A percentile compares a stretch with the other conserved stretches of the same genome.
These are phyloP conservation scores for Alectoris magna DNA, from an alignment of 2,797 vertebrate species.

Conservation along the genomic window DNA sequence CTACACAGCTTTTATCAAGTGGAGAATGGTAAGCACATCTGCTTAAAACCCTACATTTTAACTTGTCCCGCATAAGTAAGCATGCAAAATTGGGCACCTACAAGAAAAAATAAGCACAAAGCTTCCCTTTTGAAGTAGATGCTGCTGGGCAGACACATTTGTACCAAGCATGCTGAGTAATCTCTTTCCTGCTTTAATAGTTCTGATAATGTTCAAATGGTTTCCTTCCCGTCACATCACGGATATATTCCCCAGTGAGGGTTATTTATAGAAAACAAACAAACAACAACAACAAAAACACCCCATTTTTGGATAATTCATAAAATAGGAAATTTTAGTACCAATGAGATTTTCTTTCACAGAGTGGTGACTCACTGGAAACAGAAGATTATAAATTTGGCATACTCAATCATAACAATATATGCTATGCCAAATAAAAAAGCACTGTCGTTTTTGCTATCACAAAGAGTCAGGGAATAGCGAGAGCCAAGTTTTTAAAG, in stretches of 20 bases:
- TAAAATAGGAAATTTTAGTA: slow-evolving; percentile 47
- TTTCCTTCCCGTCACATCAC: slow-evolving; percentile 41
- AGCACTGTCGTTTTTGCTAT: not conserved
- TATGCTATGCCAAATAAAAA: slow-evolving; percentile 46
- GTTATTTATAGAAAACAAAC: not conserved
- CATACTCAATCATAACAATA: slow-evolving; percentile 13
- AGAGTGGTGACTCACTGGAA: slow-evolving; percentile 56
- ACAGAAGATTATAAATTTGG: not conserved
- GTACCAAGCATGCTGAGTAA: slow-evolving; percentile 14
- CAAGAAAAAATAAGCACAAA: not conserved
- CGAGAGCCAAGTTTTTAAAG: slow-evolving; percentile 11
- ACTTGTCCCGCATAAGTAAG: not conserved
- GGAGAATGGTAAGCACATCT: not conserved
- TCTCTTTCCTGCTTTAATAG: slow-evolving; percentile 36
- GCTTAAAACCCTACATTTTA: not conserved
- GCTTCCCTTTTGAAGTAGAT: not conserved
- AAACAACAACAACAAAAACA: not conserved
- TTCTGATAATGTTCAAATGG: not conserved
- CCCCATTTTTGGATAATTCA: not conserved
- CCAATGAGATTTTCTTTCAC: slow-evolving; percentile 39
- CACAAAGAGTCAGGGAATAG: not conserved
- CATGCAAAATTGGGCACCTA: not conserved
- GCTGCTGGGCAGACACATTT: not conserved
- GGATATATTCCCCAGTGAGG: not conserved
- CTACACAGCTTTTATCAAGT: not conserved